A percentile compares a stretch with the other conserved stretches of the same genome.
phyloP scores from a whole-genome alignment of 2,888 invertebrate species.

The Prosapia bicincta region DNA sequence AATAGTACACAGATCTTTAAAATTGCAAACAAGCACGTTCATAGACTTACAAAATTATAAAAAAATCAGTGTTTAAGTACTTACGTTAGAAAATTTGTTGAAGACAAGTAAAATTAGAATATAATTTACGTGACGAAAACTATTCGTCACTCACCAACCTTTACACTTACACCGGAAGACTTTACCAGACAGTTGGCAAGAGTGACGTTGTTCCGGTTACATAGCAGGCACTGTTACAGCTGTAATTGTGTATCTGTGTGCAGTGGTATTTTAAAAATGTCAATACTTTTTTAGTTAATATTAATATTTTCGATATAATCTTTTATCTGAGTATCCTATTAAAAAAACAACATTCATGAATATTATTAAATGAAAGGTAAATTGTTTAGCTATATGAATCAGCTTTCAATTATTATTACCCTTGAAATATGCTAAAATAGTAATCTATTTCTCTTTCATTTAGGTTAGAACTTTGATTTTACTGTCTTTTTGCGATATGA shows the following conservation, averaged over 20 bases:
- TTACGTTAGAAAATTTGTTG: background rate
- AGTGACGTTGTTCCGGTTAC: conserved; percentile 25
- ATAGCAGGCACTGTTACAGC: background rate
- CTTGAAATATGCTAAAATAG: too few relatives aligned
- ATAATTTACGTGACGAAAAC: conserved; percentile 15
- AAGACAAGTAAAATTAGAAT: background rate
- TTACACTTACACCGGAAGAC: conserved; percentile 18
- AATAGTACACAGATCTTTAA: too few relatives aligned
- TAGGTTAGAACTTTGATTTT: too few relatives aligned
- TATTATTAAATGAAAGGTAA: background rate
- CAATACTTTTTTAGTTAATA: background rate
- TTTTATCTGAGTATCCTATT: too few relatives aligned
- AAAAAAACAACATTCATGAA: background rate
- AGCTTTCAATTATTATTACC: too few relatives aligned
- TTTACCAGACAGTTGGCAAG: conserved; percentile 25
- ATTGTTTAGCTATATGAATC: too few relatives aligned
- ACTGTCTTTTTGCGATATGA: too few relatives aligned
- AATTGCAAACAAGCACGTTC: too few relatives aligned
- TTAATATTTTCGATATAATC: background rate
- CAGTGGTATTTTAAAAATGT: background rate
- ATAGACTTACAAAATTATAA: too few relatives aligned
- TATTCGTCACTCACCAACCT: conserved; percentile 19
- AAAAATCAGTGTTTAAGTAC: too few relatives aligned
- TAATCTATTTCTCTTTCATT: too few relatives aligned
- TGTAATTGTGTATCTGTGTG: background rate